Evolutionary conservation across 2,797 vertebrate genomes (phyloP).

Genomic region (Pseudomugil gertrudae): DNA sequence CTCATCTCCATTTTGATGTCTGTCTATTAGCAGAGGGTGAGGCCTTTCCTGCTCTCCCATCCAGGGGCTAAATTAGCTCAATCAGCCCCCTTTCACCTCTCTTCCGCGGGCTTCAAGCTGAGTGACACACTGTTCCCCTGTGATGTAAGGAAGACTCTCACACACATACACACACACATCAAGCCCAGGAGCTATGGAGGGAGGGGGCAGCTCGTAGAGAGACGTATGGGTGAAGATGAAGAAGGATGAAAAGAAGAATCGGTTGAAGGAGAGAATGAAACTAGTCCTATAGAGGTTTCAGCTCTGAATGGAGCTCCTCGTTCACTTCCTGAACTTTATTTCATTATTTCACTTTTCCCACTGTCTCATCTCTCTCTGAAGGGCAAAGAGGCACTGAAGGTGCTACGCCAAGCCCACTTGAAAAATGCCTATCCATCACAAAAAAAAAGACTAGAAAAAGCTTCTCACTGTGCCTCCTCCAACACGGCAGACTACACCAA

Average conservation of each 20-base stretch:
- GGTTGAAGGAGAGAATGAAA: constrained; percentile 25
- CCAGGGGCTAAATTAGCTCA: constrained; percentile 85
- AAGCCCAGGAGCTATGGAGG: constrained; percentile 33
- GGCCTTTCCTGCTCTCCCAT: constrained; percentile 81
- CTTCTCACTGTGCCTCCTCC: constrained; percentile 31
- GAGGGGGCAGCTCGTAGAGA: constrained; percentile 22
- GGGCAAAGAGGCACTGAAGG: constrained; percentile 13
- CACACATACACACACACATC: constrained; percentile 20
- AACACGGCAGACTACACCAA: constrained; percentile 15
- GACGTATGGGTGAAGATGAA: constrained; percentile 31
- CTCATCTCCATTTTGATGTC: constrained; percentile 85
- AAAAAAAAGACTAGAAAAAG: constrained; percentile 34
- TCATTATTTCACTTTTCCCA: constrained; percentile 51
- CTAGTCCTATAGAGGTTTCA: constrained; percentile 28
- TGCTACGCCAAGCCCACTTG: constrained; percentile 38
- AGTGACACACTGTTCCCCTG: constrained; percentile 78
- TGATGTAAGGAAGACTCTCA: constrained; percentile 44
- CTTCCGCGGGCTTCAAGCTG: constrained; percentile 72
- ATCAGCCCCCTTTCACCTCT: constrained; percentile 84
- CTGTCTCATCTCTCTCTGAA: constrained; percentile 18
- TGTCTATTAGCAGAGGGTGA: constrained; percentile 83
- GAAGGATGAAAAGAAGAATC: constrained; percentile 33
- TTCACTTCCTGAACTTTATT: constrained; percentile 44
- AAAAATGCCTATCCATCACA: constrained; percentile 31
- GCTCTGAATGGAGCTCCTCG: constrained; percentile 58